phyloP scores from a whole-genome alignment of 2,888 invertebrate genomes.

The Lepidocyrtoides sp. region DNA sequence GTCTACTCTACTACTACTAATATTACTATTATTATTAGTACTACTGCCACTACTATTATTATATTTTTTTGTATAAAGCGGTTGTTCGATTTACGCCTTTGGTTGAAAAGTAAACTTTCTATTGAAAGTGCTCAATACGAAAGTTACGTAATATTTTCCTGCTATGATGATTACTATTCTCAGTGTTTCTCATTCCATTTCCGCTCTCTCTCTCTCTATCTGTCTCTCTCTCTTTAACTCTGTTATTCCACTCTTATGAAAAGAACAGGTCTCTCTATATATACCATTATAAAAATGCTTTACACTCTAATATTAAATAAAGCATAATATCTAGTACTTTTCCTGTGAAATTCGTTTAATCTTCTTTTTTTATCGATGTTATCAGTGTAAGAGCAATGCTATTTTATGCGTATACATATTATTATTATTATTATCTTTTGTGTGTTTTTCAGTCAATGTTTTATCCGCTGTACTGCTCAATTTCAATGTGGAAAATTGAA shows the following conservation, averaged over 20 bases:
- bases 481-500: slow-evolving; percentile 18
- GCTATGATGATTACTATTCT: slow-evolving; percentile 45
- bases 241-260: background rate
- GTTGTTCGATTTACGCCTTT: slow-evolving; percentile 13
- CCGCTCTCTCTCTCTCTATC: background rate
- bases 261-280: slow-evolving; percentile 6
- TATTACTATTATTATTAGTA: slow-evolving; percentile 22
- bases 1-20: background rate
- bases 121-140: slow-evolving; percentile 26
- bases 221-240: slow-evolving; percentile 13
- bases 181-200: slow-evolving; percentile 30
- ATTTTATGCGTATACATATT: background rate
- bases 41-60: background rate
- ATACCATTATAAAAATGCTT: too few species aligned
- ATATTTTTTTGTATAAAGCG: slow-evolving; percentile 10
- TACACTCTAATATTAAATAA: background rate
- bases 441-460: slow-evolving; percentile 15
- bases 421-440: slow-evolving; percentile 20
- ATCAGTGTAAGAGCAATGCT: slow-evolving; percentile 21
- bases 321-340: slow-evolving; percentile 5
- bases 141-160: slow-evolving; percentile 44
- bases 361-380: slow-evolving; percentile 55
- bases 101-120: slow-evolving; percentile 21
- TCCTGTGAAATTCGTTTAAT: slow-evolving; percentile 50
- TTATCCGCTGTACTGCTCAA: slow-evolving; percentile 43